Evolutionary conservation across 2,797 vertebrate genomes (phyloP), one percentile per base, ranked within the genome.

Genomic region (Cossypha dichroa): DNA sequence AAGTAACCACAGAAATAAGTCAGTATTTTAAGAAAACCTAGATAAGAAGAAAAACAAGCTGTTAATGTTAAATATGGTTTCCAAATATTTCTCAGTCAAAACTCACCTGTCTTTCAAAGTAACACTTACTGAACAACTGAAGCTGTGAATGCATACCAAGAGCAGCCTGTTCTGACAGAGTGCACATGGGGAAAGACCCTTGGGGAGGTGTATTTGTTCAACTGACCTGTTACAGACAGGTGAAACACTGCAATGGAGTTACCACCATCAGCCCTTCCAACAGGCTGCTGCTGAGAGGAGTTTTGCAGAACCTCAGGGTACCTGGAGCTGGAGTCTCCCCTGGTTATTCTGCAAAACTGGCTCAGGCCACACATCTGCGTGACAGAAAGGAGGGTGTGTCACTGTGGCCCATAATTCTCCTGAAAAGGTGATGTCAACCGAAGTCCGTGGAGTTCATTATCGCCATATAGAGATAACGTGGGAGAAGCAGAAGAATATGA

Each of bases 1-100:
- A 83, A 86, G 48, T 69, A 96, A 94, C 93, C 85, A 60, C 73
- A 91, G 72, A 91, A 93, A 91, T 81, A 85, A 75, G 76, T 48
- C 62, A 58, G n/a, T 34, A 55, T 89, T 93, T 59, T 72, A 85
- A 59, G 68, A 81, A 94, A 93, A 86, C n/a, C 55, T 43, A 74
- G 82, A 85, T 85, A 88, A 81, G 79, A 67, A 40, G 41, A 69
- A 88, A 94, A 81, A 16, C 51, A 81, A 40, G 23, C 76, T 73
- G 31, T 38, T 92, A 33, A 68, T 77, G 41, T 68, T 85, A 86
- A 93, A 72, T 80, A 62, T 41, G 11, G 34, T 62, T 94, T 78
- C 75, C 59, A 94, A 73, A 52, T 19, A 18, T 72, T 74, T 33
- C 54, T 89, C 54, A 40, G 64, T 81, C 55, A 85, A 85, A 91